phyloP scores from a whole-genome alignment of 92 coral and sea anemone genomes.

The Zoanthus sociatus region DNA sequence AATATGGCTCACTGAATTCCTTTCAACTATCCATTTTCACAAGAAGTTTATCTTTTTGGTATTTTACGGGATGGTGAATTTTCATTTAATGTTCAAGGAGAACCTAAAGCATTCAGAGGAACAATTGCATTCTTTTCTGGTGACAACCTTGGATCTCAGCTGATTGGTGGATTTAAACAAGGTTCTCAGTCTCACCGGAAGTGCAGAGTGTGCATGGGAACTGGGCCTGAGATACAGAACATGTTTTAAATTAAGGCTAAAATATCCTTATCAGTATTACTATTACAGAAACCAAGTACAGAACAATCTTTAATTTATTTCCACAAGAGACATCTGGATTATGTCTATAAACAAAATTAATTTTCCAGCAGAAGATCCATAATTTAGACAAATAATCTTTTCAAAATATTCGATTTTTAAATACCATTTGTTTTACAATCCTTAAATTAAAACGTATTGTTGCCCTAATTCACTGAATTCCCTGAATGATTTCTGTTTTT shows the following conservation, averaged over 20 bases:
- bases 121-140: conserved; percentile 58
- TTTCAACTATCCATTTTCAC: not conserved
- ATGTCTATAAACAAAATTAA: conserved; percentile 17
- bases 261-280: conserved; percentile 21
- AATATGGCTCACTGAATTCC: conserved; percentile 15
- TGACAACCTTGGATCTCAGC: conserved; percentile 58
- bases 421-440: conserved; percentile 21
- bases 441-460: conserved; percentile 10
- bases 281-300: conserved; percentile 10
- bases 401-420: conserved; percentile 24
- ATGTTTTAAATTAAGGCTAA: conserved; percentile 12
- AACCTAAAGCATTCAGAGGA: conserved; percentile 35
- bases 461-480: conserved; percentile 13
- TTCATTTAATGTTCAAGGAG: not conserved
- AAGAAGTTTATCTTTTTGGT: not conserved
- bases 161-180: conserved; percentile 44
- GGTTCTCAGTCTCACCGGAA: conserved; percentile 54
- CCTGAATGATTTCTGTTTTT: not conserved
- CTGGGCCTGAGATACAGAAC: conserved; percentile 14
- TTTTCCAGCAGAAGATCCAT: conserved; percentile 15
- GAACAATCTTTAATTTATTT: conserved; percentile 11
- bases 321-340: conserved; percentile 19
- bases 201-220: conserved; percentile 55
- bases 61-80: conserved; percentile 43
- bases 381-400: conserved; percentile 23